phyloP scores from a whole-genome alignment of 2,888 invertebrate genomes.

The Orthosia gothica region DNA sequence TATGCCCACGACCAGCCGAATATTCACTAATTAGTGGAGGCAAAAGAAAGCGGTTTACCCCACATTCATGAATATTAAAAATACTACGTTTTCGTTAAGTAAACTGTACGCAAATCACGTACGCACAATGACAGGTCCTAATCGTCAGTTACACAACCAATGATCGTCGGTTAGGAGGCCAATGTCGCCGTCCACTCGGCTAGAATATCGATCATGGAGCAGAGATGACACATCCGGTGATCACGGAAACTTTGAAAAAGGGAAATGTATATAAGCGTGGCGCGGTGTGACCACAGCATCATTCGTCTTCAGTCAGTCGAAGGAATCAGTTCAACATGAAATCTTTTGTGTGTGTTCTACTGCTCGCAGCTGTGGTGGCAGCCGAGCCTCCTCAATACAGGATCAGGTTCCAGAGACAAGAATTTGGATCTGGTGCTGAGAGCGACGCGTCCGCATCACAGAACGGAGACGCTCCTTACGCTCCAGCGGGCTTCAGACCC shows the following conservation, averaged over 20 bases:
- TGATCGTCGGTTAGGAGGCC: constrained; percentile 86
- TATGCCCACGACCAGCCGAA: constrained; percentile 68
- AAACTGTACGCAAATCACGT: constrained; percentile 83
- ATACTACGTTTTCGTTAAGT: constrained; percentile 80
- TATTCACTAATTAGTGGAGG: constrained; percentile 76
- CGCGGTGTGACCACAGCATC: constrained; percentile 79
- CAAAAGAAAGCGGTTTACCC: constrained; percentile 75
- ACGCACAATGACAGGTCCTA: constrained; percentile 87
- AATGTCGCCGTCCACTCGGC: constrained; percentile 85
- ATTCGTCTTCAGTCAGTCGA: constrained; percentile 83
- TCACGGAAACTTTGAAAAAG: constrained; percentile 81
- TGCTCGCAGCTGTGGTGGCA: constrained; percentile 79
- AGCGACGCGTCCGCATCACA: constrained; percentile 68
- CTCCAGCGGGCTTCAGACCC: constrained; percentile 85
- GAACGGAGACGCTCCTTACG: constrained; percentile 80
- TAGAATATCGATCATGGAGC: constrained; percentile 86
- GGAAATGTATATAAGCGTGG: constrained; percentile 82
- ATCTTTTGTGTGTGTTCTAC: constrained; percentile 79
- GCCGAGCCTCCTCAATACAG: constrained; percentile 85
- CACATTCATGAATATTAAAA: constrained; percentile 86
- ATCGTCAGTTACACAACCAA: constrained; percentile 87
- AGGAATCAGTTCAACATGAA: constrained; percentile 80
- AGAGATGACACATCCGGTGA: constrained; percentile 85
- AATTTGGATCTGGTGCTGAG: constrained; percentile 70
- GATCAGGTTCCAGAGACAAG: constrained; percentile 81